Percentiles rank a stretch among this genome's conserved stretches.
phyloP scores from a whole-genome alignment of 2,888 invertebrate genomes.

The Colletes collaris region DNA sequence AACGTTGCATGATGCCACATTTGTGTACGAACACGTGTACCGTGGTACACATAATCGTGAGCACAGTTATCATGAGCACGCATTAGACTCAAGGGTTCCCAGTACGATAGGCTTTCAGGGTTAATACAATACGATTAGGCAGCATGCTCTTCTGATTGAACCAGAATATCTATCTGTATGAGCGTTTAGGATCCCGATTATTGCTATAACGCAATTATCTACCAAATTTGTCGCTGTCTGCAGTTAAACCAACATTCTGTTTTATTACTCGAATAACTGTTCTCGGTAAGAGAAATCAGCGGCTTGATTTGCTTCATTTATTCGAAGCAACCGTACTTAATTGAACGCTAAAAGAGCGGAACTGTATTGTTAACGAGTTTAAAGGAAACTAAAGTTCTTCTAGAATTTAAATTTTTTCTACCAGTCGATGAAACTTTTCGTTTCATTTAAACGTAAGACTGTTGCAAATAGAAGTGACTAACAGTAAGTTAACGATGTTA shows the following conservation, averaged over 20 bases:
- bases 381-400: too few species aligned
- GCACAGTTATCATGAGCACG: slow-evolving; percentile 36
- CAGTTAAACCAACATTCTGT: too few species aligned
- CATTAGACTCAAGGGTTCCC: slow-evolving; percentile 25
- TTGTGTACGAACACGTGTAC: slow-evolving; percentile 6
- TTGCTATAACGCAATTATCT: slow-evolving; percentile 7
- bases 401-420: too few species aligned
- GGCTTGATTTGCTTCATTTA: too few species aligned
- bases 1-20: slow-evolving; percentile 1
- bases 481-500: too few species aligned
- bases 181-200: slow-evolving; percentile 6
- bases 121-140: slow-evolving; percentile 39
- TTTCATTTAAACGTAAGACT: too few species aligned
- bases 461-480: too few species aligned
- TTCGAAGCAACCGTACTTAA: background rate
- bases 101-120: slow-evolving; percentile 43
- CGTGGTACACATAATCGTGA: slow-evolving; percentile 34
- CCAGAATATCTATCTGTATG: slow-evolving; percentile 13
- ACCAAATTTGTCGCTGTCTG: background rate
- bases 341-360: background rate
- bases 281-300: too few species aligned
- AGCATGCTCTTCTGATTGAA: slow-evolving; percentile 39
- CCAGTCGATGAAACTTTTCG: too few species aligned
- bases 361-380: too few species aligned
- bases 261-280: too few species aligned